Percentiles rank a stretch among this genome's conserved stretches.
Evolutionary conservation across 2,797 vertebrate genomes (phyloP).

Genomic region (Otolemur crassicaudatus): DNA sequence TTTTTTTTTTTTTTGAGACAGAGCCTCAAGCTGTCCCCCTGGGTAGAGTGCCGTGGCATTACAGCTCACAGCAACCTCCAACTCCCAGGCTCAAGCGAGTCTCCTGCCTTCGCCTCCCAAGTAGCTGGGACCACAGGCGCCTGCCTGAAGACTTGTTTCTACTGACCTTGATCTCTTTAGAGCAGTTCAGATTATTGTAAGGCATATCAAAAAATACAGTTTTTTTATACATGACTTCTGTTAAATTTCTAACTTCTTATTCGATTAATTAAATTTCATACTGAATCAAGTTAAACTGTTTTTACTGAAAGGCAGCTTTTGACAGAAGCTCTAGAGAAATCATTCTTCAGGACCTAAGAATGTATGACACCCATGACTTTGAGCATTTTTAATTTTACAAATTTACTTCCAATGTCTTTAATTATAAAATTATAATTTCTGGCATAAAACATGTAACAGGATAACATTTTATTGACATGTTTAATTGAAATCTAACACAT

Average conservation of each 20-base stretch:
- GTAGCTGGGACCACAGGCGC: too few species aligned
- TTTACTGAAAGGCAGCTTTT: background rate
- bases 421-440: background rate
- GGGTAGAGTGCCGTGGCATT: too few species aligned
- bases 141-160: background rate
- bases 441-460: background rate
- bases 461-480: background rate
- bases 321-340: background rate
- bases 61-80: too few species aligned
- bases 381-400: background rate
- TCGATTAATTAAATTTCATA: background rate
- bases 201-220: background rate
- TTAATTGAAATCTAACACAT: background rate
- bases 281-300: background rate
- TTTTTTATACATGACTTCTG: background rate
- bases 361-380: background rate
- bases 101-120: too few species aligned
- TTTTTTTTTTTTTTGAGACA: too few species aligned
- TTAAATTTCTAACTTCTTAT: conserved; percentile 20
- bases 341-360: background rate
- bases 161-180: background rate
- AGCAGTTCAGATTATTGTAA: background rate
- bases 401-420: background rate
- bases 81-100: too few species aligned
- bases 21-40: too few species aligned